Conservation (phyloP, 2,113 vertebrate genomes). For the Chloropsis cyanopogon region DNA sequence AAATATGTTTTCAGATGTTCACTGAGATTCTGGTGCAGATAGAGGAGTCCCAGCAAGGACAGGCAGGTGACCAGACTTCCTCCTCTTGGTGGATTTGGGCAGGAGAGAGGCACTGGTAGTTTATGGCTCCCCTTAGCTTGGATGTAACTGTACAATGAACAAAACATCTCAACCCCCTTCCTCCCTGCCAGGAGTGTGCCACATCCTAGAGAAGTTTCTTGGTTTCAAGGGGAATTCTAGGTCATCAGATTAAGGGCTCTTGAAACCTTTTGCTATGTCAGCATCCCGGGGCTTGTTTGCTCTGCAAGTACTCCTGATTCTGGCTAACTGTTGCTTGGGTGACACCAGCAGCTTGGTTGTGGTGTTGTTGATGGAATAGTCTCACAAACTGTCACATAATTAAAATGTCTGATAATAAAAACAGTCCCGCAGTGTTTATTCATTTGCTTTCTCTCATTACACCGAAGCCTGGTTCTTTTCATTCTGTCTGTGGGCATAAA, state of each 20-base stretch:
- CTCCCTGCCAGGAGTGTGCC: neutral
- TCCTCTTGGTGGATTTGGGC: neutral
- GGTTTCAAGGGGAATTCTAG: constrained; percentile 9
- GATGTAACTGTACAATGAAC: neutral
- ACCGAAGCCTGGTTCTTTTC: neutral
- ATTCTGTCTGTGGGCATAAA: constrained; percentile 22
- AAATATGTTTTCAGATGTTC: neutral
- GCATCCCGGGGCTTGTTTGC: constrained; percentile 8
- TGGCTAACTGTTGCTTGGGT: constrained; percentile 7
- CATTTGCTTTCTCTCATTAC: constrained; percentile 27
- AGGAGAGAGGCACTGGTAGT: neutral
- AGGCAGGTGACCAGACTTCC: neutral
- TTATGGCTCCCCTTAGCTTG: neutral
- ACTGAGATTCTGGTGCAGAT: neutral
- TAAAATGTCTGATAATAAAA: constrained; percentile 46
- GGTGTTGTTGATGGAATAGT: neutral
- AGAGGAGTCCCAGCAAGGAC: neutral
- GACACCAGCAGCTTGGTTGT: constrained; percentile 9
- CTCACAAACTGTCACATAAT: constrained; percentile 39
- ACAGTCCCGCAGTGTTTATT: constrained; percentile 25
- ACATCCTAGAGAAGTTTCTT: neutral
- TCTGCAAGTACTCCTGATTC: neutral
- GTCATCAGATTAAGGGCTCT: constrained; percentile 22
- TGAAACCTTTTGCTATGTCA: neutral
- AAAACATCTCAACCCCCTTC: neutral